Conservation (phyloP, 1,140 invertebrate genomes). For the Potamilus streckersoni region DNA sequence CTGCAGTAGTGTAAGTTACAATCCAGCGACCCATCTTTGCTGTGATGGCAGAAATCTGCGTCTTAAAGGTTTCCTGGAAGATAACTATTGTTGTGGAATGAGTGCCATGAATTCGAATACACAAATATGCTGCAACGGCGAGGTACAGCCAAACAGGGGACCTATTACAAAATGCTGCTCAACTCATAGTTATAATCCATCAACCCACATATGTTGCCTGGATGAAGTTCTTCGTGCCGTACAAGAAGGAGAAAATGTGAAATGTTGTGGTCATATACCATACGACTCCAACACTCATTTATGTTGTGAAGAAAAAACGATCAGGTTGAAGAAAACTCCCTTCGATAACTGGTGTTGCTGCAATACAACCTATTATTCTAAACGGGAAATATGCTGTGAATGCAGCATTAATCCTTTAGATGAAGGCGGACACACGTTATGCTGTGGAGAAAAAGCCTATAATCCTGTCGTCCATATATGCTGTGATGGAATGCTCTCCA, state of each 20-base stretch:
- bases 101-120: constrained; percentile 1
- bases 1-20: constrained; percentile 12
- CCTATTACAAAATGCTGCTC: constrained; percentile 17
- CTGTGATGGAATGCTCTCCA: constrained; percentile 18
- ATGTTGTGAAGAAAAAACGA: constrained; percentile 30
- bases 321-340: constrained; percentile 19
- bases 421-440: constrained; percentile 2
- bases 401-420: constrained; percentile 8
- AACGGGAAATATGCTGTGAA: constrained; percentile 24
- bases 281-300: constrained; percentile 20
- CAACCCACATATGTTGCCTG: constrained; percentile 23
- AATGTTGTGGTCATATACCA: constrained; percentile 20
- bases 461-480: constrained; percentile 26
- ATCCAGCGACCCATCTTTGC: constrained; percentile 17
- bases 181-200: constrained; percentile 13
- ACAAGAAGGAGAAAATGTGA: constrained; percentile 11
- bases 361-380: constrained; percentile 22
- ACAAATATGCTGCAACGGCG: constrained; percentile 28
- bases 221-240: constrained; percentile 23
- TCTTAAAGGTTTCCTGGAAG: not conserved
- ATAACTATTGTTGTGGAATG: constrained; percentile 18
- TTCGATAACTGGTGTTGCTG: constrained; percentile 25
- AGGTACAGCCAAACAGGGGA: constrained; percentile 13
- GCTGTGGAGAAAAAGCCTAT: constrained; percentile 16
- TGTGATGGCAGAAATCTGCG: constrained; percentile 12